Conservation (phyloP, 2,113 vertebrate genomes). For the Eublepharis macularius region DNA sequence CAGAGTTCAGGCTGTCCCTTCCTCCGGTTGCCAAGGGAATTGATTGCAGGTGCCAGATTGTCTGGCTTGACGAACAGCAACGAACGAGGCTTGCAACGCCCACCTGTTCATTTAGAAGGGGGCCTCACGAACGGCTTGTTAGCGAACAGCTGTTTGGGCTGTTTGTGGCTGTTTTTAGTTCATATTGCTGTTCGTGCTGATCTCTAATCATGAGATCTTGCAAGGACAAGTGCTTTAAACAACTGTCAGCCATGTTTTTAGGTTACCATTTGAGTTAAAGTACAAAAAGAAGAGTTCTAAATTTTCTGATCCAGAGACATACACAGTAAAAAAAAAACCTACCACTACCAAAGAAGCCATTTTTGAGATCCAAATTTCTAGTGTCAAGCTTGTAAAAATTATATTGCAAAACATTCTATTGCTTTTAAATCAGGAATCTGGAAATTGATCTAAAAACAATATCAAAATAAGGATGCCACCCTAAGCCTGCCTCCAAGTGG, state of each 20-base stretch:
- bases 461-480: not conserved
- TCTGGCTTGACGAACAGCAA: no score
- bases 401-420: not conserved
- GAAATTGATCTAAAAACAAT: not conserved
- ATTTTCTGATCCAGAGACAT: not conserved
- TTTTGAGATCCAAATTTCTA: not conserved
- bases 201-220: not conserved
- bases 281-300: conserved; percentile 20
- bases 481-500: no score
- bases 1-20: no score
- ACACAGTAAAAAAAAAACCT: not conserved
- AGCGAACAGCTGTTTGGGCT: no score
- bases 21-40: no score
- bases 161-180: no score
- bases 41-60: no score
- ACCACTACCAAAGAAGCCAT: not conserved
- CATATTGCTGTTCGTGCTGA: no score
- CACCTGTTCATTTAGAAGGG: no score
- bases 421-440: not conserved
- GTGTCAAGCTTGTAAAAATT: not conserved
- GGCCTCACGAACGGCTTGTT: no score
- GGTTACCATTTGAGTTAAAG: not conserved
- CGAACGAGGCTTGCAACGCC: no score
- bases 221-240: not conserved
- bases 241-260: conserved; percentile 6